Evolutionary conservation across 2,113 vertebrate genomes (phyloP).

Genomic region (Daphoenositta chrysoptera): DNA sequence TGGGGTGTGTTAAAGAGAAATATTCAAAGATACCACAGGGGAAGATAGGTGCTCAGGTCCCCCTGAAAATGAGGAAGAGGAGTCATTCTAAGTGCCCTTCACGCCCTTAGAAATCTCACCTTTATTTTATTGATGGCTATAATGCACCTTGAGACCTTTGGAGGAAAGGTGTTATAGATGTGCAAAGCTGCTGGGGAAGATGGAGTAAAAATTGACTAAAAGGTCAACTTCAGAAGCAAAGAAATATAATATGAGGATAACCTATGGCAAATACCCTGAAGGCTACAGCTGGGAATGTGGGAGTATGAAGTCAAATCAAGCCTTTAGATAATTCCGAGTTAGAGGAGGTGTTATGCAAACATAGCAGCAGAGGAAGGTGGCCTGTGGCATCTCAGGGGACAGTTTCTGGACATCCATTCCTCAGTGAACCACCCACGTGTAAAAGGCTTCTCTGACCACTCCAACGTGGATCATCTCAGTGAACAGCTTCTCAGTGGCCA

Average conservation of each 20-base stretch:
- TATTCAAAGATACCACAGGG: not conserved
- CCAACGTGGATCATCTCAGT: not conserved
- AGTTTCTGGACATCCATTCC: not conserved
- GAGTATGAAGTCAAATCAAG: not conserved
- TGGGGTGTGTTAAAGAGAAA: not conserved
- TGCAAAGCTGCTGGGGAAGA: not conserved
- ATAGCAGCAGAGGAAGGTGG: not conserved
- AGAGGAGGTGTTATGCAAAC: not conserved
- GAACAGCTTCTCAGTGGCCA: not conserved
- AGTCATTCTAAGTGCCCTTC: not conserved
- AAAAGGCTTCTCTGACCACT: not conserved
- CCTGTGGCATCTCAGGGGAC: not conserved
- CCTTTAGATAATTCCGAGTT: not conserved
- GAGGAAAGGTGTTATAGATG: not conserved
- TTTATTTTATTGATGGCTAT: conserved; percentile 5
- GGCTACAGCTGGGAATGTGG: not conserved
- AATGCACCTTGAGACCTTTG: not conserved
- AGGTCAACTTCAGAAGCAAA: conserved; percentile 32
- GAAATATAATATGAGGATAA: not conserved
- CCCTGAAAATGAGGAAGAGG: not conserved
- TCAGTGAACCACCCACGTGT: not conserved
- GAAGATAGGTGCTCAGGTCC: not conserved
- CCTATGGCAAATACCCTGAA: conserved; percentile 17
- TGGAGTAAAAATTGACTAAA: conserved; percentile 6
- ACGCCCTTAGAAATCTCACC: not conserved